Evolutionary conservation across 2,113 vertebrate genomes (phyloP), one percentile per base, ranked within the genome.

Genomic region (Callipepla californica): DNA sequence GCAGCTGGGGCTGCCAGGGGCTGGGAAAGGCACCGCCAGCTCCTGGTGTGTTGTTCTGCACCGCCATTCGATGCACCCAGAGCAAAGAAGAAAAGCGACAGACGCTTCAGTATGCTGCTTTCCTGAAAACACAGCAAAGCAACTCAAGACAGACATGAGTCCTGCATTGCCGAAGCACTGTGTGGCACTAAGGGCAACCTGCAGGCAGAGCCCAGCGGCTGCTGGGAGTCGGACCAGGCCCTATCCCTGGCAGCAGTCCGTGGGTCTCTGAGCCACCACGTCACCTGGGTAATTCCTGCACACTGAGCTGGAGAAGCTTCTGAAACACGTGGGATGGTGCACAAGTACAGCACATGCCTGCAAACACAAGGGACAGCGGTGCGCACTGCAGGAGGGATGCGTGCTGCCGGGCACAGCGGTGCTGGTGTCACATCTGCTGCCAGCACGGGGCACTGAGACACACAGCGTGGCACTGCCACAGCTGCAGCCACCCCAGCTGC

Each of bases 321-420:
- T 48, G 42, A 44, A 63, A 18, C 13, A 5, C 0, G 9, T 1
- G 0, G 19, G 15, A 16, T 22, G 6, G 3, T 2, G 0, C 6
- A 9, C 1, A 14, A 45, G 11, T 21, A 32, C 13, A 22, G 32
- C 16, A 51, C 47, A 17, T 13, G 36, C 38, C 22, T 4, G 7
- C 32, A n/a, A 42, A 14, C 11, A 11, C 23, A 1, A 16, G 17
- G 8, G 32, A 32, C 19, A 26, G 19, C 70, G 40, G 28, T 9
- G 55, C 40, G 28, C 3, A 0, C 44, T 44, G 34, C 3, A 10
- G 17, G 14, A 8, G 8, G 53, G 69, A 18, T 57, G 11, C 11
- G 55, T 57, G 55, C 32, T 36, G 22, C 8, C 7, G 7, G 1
- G 8, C 0, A 0, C 34, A 3, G 23, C 7, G 1, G 38, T 59